Base-by-base conservation (phyloP, 2,113 vertebrate genomes). In the Periophthalmodon schlosseri region DNA sequence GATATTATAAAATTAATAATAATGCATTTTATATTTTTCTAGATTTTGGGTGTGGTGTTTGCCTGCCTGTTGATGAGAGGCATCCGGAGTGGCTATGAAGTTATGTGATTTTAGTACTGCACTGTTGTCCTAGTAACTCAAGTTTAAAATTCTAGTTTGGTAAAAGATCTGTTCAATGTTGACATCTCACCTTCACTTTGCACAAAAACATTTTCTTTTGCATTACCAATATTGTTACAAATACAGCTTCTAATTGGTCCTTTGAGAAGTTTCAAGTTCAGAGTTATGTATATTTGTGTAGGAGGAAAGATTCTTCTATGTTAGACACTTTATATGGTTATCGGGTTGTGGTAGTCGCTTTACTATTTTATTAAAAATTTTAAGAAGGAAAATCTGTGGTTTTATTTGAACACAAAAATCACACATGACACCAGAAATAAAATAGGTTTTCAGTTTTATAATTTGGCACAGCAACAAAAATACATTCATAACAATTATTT, bases 11-110 rank as follows among this genome's bases (percentile, higher is more conserved):
- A 10, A 44, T 44, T 44, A 44, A 65, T 36, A 64, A 64, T 16
- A n/a, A 18, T 20, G 12, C 39, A 15, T 74, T 20, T 73, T 20
- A 64, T 69, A 33, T 67, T 5, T 23, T 84, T 87, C 7, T 88
- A 98, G 97, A 60, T 97, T 39, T 70, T 95, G 85, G 96, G 97
- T 34, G 87, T 98, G 4, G 70, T 96, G 74, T 95, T 98, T 24
- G 92, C 96, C 72, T 97, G 96, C 86, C 81, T 93, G 81, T 91
- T 98, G 66, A 96, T 96, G 94, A 96, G 91, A 90, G 95, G 94
- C 71, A 97, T 98, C 75, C 94, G 95, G 73, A 96, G 94, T 10
- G 95, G 96, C 75, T 98, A 97, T 7, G 96, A 97, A 87, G 96
- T 97, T 67, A 97, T 98, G 96, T 98, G 84, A 12, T 56, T 44